Percentiles rank a stretch among this genome's conserved stretches.
phyloP scores from a whole-genome alignment of 2,888 invertebrate species.

The Dasysyrphus albostriatus region DNA sequence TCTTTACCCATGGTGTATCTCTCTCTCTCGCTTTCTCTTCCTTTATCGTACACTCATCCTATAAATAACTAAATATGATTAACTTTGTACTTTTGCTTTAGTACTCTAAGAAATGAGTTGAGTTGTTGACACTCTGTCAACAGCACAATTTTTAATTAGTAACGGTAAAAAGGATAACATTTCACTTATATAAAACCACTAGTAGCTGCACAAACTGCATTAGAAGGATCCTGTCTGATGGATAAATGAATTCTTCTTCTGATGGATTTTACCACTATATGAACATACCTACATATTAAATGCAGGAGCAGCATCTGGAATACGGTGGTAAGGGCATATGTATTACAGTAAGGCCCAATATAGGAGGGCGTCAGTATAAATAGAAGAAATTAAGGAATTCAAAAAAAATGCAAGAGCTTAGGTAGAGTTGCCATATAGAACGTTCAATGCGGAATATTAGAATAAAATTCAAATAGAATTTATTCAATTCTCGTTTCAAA shows the following conservation, averaged over 20 bases:
- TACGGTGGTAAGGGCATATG: neutral
- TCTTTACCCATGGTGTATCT: neutral
- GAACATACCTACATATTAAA: no score
- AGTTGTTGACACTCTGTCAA: slow-evolving; percentile 74
- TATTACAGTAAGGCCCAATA: neutral
- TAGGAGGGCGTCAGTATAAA: neutral
- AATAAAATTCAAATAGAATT: no score
- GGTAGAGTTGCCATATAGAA: no score
- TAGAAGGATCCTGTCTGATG: slow-evolving; percentile 30
- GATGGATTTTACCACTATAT: slow-evolving; percentile 25
- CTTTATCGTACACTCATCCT: slow-evolving; percentile 14
- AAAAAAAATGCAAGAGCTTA: no score
- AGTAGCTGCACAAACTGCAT: slow-evolving; percentile 56
- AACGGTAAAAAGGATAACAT: slow-evolving; percentile 67
- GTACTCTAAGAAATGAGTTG: slow-evolving; percentile 64
- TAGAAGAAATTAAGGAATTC: no score
- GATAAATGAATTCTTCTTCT: slow-evolving; percentile 49
- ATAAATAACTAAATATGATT: slow-evolving; percentile 64
- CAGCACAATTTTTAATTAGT: slow-evolving; percentile 72
- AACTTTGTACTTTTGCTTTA: slow-evolving; percentile 61
- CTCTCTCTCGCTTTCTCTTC: neutral
- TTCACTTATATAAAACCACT: slow-evolving; percentile 64
- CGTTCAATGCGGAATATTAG: no score
- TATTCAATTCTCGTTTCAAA: no score
- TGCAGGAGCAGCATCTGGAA: neutral